Base-by-base conservation (phyloP, 64 coral and sea anemone genomes). In the Acropora tenuis region DNA sequence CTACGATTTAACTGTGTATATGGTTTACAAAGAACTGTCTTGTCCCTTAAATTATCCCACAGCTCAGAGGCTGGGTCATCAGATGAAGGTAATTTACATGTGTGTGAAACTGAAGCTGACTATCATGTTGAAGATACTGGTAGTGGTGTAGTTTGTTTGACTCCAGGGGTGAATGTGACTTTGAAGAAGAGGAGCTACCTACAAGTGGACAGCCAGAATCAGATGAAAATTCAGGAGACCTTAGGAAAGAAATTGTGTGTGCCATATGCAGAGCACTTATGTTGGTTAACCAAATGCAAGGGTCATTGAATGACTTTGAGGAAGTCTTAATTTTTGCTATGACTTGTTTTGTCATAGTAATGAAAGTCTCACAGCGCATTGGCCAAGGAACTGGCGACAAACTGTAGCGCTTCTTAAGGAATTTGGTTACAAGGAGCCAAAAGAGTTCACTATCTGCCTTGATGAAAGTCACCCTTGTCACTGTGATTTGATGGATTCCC, bases 321-420 rank as follows among this genome's bases (percentile, higher is more conserved):
- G 87, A 89, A 40, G 52, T 78, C 16, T 19, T 89, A 2, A 4
- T 43, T 19, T 89, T 78, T 78, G 74, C 87, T 65, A 78, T 47
- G 87, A 89, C 50, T 13, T 89, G 72, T 89, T 76, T 66, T 78
- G 87, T 75, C 11, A 9, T 1, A 59, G 10, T 53, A 19, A 78
- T 13, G 5, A 47, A 6, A 46, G 53, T 41, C 47, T 89, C 5
- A 63, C 41, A 65, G 30, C 8, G 1, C 8, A 63, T 3, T 89
- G 88, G 88, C 88, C 88, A 18, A 89, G 69, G 50, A 89, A 79
- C 8, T 89, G 88, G 88, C 47, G 44, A 47, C 43, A 89, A 68
- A 80, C 88, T 49, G 57, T 79, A 40, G 30, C 47, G 4, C 42
- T 79, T 1, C 65, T 89, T 16, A 89, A 80, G 47, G 19, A 89